Base-by-base conservation (phyloP, 2,797 vertebrate species). In the Squalus acanthias region DNA sequence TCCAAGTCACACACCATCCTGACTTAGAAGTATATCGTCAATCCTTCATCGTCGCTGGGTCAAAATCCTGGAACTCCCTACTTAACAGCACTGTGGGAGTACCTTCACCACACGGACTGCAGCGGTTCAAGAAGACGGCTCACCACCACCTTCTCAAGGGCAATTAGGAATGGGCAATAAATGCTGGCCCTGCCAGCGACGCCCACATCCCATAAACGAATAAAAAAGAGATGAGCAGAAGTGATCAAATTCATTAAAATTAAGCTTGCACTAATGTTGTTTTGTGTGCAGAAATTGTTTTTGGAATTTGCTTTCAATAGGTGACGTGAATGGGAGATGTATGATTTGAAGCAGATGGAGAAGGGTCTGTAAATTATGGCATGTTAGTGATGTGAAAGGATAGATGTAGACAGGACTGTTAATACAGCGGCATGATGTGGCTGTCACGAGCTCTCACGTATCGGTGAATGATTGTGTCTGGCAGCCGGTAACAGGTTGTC, bases 321-420 rank as follows among this genome's bases (percentile, higher is more conserved):
- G 8, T 39, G 91, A 69, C 17, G 1, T 33, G 15, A 92, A 65
- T 15, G 7, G 29, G 65, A 39, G 15, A 24, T 85, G 82, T 67
- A 39, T 93, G 29, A 67, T 39, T 67, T 93, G n/a, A 39, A 39
- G n/a, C 2, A 7, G 13, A n/a, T 22, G 33, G n/a, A 65, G 39
- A 93, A 46, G 20, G 5, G n/a, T 93, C 13, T 67, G 60, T 67
- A 20, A 67, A 65, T 39, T 5, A 67, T 93, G 33, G 1, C 33
- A 65, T 92, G 20, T 65, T 92, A n/a, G n/a, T 92, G 89, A 63
- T 63, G 85, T 88, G 85, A 53, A 88, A 88, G n/a, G 88, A 60
- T 33, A 91, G 12, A 60, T 33, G 65, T 69, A 69, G 63, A 12
- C 91, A n/a, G 89, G 33, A n/a, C 33, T 65, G 82, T 50, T 85